Conservation (phyloP, 2,888 invertebrate species). For the Xanthorhoe spadicearia region DNA sequence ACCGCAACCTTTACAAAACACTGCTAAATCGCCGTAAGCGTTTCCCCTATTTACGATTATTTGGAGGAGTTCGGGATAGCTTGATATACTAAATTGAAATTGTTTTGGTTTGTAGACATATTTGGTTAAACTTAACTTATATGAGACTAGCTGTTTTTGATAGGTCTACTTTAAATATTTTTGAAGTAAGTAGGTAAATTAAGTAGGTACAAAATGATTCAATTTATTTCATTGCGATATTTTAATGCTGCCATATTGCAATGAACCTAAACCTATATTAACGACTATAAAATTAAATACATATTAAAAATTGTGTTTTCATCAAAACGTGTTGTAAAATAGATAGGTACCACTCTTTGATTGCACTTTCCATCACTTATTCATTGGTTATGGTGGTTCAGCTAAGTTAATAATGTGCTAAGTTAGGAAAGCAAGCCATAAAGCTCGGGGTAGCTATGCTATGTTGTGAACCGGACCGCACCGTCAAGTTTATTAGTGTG, state of each 20-base stretch:
- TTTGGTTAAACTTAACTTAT: not conserved
- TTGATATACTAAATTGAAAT: conserved; percentile 2
- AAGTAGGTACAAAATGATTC: too few relatives aligned
- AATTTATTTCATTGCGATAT: too few relatives aligned
- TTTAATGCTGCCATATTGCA: too few relatives aligned
- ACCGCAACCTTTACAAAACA: conserved; percentile 41
- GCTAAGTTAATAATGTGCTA: not conserved
- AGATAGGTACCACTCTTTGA: not conserved
- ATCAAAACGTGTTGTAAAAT: too few relatives aligned
- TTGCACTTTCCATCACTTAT: not conserved
- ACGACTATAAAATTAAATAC: too few relatives aligned
- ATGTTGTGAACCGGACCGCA: conserved; percentile 62
- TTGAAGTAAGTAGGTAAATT: too few relatives aligned
- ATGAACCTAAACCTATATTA: too few relatives aligned
- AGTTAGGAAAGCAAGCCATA: conserved; percentile 34
- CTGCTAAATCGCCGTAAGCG: conserved; percentile 39
- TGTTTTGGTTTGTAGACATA: conserved; percentile 21
- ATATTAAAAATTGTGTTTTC: too few relatives aligned
- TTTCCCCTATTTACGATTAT: conserved; percentile 28
- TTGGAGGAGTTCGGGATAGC: conserved; percentile 14
- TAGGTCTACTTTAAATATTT: too few relatives aligned
- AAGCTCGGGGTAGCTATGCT: conserved; percentile 49
- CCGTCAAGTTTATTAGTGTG: conserved; percentile 71
- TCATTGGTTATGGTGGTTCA: not conserved
- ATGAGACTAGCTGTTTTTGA: too few relatives aligned